phyloP scores from a whole-genome alignment of 2,113 vertebrate species.

The Illadopsis cleaveri region DNA sequence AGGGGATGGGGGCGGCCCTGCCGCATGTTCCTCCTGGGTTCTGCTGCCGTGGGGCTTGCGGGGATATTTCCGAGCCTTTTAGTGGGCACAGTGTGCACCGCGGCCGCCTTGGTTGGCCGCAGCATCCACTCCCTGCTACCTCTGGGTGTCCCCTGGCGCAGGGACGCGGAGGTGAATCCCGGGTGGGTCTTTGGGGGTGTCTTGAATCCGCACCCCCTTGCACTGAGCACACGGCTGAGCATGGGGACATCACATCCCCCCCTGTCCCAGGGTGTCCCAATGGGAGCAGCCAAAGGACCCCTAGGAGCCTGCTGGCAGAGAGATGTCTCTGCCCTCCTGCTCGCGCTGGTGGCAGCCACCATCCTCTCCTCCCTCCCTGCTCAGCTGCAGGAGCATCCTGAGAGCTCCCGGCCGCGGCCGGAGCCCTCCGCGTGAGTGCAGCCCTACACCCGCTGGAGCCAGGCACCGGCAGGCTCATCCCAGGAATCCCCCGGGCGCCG shows the following conservation, averaged over 20 bases:
- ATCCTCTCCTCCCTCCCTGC: not conserved
- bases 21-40: not conserved
- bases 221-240: rapidly evolving
- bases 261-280: not conserved
- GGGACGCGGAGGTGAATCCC: rapidly evolving
- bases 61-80: not conserved
- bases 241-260: not conserved
- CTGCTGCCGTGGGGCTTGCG: not conserved
- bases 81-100: too few relatives aligned
- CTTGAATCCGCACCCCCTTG: rapidly evolving
- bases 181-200: not conserved
- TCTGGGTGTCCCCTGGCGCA: not conserved
- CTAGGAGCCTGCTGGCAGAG: not conserved
- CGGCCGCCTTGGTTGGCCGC: rapidly evolving
- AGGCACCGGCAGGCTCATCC: not conserved
- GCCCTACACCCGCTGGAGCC: rapidly evolving
- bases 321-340: not conserved
- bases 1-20: not conserved
- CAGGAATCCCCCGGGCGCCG: not conserved
- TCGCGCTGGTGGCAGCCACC: not conserved
- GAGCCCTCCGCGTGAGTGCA: rapidly evolving
- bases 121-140: not conserved
- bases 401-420: rapidly evolving
- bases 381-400: not conserved
- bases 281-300: not conserved